A percentile compares a stretch with the other conserved stretches of the same genome.
Conservation (phyloP, 2,797 vertebrate genomes). For the Ptychobarbus kaznakovi region DNA sequence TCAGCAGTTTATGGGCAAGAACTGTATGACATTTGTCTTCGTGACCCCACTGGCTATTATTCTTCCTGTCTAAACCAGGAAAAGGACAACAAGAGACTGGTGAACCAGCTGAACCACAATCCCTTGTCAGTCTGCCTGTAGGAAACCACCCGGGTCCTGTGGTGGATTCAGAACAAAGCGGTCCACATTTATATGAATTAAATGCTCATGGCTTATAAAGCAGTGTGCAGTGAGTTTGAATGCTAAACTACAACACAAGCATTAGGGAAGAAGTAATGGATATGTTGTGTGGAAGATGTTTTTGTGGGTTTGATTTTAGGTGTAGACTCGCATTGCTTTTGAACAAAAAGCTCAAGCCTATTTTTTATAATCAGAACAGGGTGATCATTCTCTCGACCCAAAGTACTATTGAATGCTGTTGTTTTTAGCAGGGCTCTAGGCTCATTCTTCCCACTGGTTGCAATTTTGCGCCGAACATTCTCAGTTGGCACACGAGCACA, state of each 20-base stretch:
- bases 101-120: slow-evolving; percentile 18
- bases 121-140: slow-evolving; percentile 10
- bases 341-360: not conserved
- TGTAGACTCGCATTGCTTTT: not conserved
- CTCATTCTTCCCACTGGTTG: too few relatives aligned
- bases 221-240: not conserved
- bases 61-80: slow-evolving; percentile 30
- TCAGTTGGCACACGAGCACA: too few relatives aligned
- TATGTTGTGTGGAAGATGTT: not conserved
- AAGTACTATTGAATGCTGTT: not conserved
- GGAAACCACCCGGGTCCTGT: slow-evolving; percentile 9
- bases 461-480: too few relatives aligned
- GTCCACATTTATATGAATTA: not conserved
- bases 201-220: slow-evolving; percentile 3
- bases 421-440: not conserved
- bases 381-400: not conserved
- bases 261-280: not conserved
- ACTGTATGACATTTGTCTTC: slow-evolving; percentile 15
- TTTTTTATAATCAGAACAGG: not conserved
- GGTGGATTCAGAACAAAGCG: slow-evolving; percentile 18
- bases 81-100: slow-evolving; percentile 30
- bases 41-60: slow-evolving; percentile 29
- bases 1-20: not conserved
- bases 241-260: not conserved
- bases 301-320: slow-evolving; percentile 36